These are phyloP conservation scores for Typhlomys cinereus DNA, from an alignment of 2,113 vertebrate genomes.

Conservation along the genomic window DNA sequence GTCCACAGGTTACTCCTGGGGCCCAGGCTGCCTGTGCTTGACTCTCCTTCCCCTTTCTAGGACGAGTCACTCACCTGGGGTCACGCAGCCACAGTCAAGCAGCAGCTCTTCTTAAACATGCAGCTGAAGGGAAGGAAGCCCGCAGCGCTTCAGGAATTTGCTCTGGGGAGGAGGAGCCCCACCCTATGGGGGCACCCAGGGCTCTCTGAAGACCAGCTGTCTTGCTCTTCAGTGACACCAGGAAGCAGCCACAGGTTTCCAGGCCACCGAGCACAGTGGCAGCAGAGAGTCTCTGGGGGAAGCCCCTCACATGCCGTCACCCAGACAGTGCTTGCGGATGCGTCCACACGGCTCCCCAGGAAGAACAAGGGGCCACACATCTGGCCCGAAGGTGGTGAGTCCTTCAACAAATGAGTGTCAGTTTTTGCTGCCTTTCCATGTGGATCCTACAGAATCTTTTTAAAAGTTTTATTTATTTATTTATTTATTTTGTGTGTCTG, in stretches of 20 bases:
- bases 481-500: no score
- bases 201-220: neutral
- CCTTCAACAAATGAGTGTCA: neutral
- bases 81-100: neutral
- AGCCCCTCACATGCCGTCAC: neutral
- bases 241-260: neutral
- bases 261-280: fast-evolving
- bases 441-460: neutral
- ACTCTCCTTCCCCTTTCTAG: neutral
- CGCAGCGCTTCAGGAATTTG: neutral
- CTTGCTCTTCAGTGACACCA: neutral
- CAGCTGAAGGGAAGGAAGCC: neutral
- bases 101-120: neutral
- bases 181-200: neutral
- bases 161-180: no score
- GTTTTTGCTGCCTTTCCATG: neutral
- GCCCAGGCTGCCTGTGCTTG: neutral
- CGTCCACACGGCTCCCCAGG: neutral
- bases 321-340: neutral
- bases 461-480: no score
- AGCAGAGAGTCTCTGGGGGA: neutral
- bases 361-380: neutral
- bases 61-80: neutral
- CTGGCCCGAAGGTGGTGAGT: neutral
- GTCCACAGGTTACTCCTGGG: neutral